Percentiles rank a stretch among this genome's conserved stretches.
phyloP scores from a whole-genome alignment of 2,888 invertebrate genomes.

The Drosophila atripex region DNA sequence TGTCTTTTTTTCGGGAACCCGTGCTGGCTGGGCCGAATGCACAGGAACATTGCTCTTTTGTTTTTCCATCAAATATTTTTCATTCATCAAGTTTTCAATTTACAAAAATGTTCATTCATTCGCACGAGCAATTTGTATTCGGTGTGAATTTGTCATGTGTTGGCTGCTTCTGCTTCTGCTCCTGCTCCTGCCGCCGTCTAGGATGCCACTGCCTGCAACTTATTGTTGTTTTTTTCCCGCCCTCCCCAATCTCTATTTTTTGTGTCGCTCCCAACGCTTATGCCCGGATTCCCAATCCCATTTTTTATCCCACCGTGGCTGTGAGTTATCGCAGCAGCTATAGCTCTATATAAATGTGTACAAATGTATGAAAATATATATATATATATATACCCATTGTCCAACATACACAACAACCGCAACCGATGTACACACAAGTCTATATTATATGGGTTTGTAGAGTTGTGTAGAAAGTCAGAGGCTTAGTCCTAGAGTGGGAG shows the following conservation, averaged over 20 bases:
- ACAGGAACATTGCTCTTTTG: constrained; percentile 68
- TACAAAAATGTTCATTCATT: constrained; percentile 78
- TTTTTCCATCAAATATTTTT: constrained; percentile 81
- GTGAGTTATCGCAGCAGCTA: constrained; percentile 47
- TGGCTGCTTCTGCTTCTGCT: constrained; percentile 29
- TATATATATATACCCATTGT: constrained; percentile 3
- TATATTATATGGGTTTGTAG: constrained; percentile 19
- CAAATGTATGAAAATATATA: neutral
- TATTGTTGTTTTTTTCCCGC: constrained; percentile 40
- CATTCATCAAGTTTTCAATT: constrained; percentile 82
- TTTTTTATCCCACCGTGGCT: constrained; percentile 32
- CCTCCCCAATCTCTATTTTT: constrained; percentile 1
- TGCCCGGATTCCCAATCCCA: constrained; percentile 15
- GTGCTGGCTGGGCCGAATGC: constrained; percentile 1
- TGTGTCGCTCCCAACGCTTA: constrained; percentile 11
- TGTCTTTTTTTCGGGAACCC: neutral
- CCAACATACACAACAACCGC: constrained; percentile 35
- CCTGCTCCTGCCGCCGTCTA: constrained; percentile 17
- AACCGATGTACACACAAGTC: constrained; percentile 34
- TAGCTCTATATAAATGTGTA: neutral
- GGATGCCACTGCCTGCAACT: constrained; percentile 39
- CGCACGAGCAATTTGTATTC: constrained; percentile 78
- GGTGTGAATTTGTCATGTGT: constrained; percentile 80
- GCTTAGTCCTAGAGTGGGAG: constrained; percentile 7
- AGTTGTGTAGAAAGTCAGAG: constrained; percentile 31